Percentiles rank a stretch among this genome's conserved stretches.
These are phyloP conservation scores for Aplochiton taeniatus DNA, from an alignment of 2,797 vertebrate genomes.

Conservation along the genomic window DNA sequence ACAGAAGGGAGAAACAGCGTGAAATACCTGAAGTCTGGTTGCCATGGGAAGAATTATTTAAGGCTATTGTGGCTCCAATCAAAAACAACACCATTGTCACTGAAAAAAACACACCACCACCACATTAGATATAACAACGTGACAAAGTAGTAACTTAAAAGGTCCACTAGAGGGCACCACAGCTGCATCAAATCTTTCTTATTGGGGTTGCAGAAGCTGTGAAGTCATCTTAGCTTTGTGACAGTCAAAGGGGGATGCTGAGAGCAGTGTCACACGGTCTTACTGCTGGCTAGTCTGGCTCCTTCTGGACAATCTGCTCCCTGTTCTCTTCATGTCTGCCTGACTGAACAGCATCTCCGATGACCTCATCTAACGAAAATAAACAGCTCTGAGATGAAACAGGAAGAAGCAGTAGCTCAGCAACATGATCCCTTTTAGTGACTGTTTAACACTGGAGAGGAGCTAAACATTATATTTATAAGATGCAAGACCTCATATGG, in stretches of 20 bases:
- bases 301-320: slow-evolving; percentile 58
- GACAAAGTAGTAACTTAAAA: slow-evolving; percentile 22
- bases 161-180: slow-evolving; percentile 56
- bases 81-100: slow-evolving; percentile 82
- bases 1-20: not conserved
- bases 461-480: slow-evolving; percentile 48
- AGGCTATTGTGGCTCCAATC: slow-evolving; percentile 66
- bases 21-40: slow-evolving; percentile 75
- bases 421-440: slow-evolving; percentile 35
- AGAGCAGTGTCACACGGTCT: slow-evolving; percentile 22
- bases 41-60: slow-evolving; percentile 70
- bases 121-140: not conserved
- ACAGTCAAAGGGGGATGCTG: slow-evolving; percentile 39
- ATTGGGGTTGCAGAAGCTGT: slow-evolving; percentile 7
- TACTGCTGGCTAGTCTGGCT: slow-evolving; percentile 48
- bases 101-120: slow-evolving; percentile 33
- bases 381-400: slow-evolving; percentile 40
- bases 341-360: slow-evolving; percentile 61
- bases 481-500: slow-evolving; percentile 44
- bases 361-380: slow-evolving; percentile 50
- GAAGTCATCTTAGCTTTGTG: slow-evolving; percentile 43
- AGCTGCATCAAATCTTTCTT: slow-evolving; percentile 30
- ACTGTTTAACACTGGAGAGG: slow-evolving; percentile 46
- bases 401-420: slow-evolving; percentile 27
- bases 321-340: slow-evolving; percentile 54